Percentiles rank a stretch among this genome's conserved stretches.
phyloP scores from a whole-genome alignment of 1,140 invertebrate species.

The Druon quercuslanigerum region DNA sequence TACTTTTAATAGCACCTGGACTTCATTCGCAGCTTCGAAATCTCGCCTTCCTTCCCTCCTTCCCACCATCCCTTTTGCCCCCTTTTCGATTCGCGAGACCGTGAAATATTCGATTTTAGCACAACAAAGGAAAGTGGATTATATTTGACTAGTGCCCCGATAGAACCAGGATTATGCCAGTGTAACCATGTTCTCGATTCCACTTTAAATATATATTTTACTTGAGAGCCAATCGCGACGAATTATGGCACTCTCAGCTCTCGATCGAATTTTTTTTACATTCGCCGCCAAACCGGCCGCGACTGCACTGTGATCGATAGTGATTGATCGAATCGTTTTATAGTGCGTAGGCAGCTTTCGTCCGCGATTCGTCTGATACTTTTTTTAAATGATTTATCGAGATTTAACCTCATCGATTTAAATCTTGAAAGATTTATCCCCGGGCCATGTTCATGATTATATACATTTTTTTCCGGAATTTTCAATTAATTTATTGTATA shows the following conservation, averaged over 20 bases:
- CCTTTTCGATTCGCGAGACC: background rate
- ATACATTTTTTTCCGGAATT: background rate
- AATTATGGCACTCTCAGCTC: background rate
- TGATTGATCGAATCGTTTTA: slow-evolving; percentile 3
- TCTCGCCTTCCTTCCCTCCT: background rate
- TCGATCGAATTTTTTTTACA: background rate
- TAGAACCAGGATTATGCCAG: slow-evolving; percentile 6
- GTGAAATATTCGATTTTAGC: slow-evolving; percentile 29
- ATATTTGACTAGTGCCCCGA: background rate
- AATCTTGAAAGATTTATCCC: slow-evolving; percentile 24
- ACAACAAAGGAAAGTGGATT: slow-evolving; percentile 29
- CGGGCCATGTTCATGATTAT: background rate
- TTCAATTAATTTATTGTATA: too few species aligned
- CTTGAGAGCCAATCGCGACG: background rate
- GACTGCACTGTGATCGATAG: slow-evolving; percentile 16
- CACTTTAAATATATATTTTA: slow-evolving; percentile 8
- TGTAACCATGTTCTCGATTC: background rate
- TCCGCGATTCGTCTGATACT: background rate
- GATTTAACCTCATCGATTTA: background rate
- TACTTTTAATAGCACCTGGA: slow-evolving; percentile 35
- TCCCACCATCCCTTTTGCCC: slow-evolving; percentile 2
- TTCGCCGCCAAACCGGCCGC: background rate
- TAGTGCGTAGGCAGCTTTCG: background rate
- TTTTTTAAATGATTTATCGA: slow-evolving; percentile 7
- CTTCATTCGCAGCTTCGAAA: slow-evolving; percentile 13